phyloP scores from a whole-genome alignment of 1,140 invertebrate species.

The Drosophila kanapiae region DNA sequence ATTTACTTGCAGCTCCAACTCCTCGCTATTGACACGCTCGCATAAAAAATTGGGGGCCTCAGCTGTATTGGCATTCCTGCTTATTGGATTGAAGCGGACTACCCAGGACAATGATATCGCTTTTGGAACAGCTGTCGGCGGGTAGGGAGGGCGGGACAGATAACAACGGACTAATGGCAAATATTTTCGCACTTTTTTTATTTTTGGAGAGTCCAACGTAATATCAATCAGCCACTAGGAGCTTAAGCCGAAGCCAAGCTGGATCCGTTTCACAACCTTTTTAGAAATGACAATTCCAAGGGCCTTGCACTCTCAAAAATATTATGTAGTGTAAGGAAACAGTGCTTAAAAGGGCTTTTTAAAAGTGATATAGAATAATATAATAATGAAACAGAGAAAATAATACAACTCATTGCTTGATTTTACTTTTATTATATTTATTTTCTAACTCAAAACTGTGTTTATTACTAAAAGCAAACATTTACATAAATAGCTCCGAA shows the following conservation, averaged over 20 bases:
- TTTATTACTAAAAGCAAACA: no score
- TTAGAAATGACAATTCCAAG: not conserved
- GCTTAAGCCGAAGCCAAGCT: not conserved
- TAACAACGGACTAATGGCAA: slow-evolving; percentile 38
- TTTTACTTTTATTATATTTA: no score
- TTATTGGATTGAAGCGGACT: slow-evolving; percentile 41
- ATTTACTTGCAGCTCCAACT: slow-evolving; percentile 19
- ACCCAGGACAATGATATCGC: slow-evolving; percentile 14
- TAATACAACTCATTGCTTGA: no score
- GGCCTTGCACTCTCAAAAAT: not conserved
- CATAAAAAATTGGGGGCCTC: slow-evolving; percentile 18
- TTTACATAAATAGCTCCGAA: not conserved
- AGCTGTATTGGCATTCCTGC: slow-evolving; percentile 54
- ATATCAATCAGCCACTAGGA: slow-evolving; percentile 25
- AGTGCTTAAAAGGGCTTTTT: not conserved
- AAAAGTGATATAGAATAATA: not conserved
- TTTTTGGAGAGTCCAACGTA: not conserved
- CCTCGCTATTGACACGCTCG: slow-evolving; percentile 33
- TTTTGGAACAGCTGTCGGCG: slow-evolving; percentile 25
- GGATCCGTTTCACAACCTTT: not conserved
- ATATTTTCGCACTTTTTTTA: slow-evolving; percentile 29
- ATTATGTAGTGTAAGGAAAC: no score
- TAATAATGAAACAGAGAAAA: not conserved
- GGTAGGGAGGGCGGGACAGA: not conserved
- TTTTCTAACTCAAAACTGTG: not conserved